Evolutionary conservation across 2,888 invertebrate genomes (phyloP).

Genomic region (Cecidostiba fungosa): DNA sequence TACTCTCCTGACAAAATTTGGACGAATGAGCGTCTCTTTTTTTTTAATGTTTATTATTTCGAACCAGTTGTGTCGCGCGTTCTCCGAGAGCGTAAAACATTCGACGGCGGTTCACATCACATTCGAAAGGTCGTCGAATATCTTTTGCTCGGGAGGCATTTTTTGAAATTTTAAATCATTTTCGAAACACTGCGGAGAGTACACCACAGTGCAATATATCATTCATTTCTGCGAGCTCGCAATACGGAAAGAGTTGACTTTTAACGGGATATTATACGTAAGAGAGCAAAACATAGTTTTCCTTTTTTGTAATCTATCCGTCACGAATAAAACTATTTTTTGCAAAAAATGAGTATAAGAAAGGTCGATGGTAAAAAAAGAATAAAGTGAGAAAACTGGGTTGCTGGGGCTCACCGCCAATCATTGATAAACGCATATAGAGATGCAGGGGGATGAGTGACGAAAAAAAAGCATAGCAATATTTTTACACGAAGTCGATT

Average conservation of each 20-base stretch:
- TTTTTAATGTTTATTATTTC: slow-evolving; percentile 17
- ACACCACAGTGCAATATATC: slow-evolving; percentile 78
- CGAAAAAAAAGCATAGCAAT: slow-evolving; percentile 71
- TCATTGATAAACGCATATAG: slow-evolving; percentile 51
- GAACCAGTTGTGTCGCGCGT: not conserved
- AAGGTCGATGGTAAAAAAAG: slow-evolving; percentile 34
- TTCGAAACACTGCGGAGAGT: slow-evolving; percentile 65
- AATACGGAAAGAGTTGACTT: slow-evolving; percentile 59
- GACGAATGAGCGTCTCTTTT: slow-evolving; percentile 22
- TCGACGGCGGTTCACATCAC: slow-evolving; percentile 20
- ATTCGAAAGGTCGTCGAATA: slow-evolving; percentile 40
- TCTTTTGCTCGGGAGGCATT: slow-evolving; percentile 54
- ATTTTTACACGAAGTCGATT: slow-evolving; percentile 76
- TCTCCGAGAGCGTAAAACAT: slow-evolving; percentile 44
- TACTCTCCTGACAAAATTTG: slow-evolving; percentile 63
- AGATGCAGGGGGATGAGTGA: slow-evolving; percentile 64
- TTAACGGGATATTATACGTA: slow-evolving; percentile 57
- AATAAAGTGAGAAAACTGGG: slow-evolving; percentile 48
- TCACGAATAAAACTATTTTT: slow-evolving; percentile 63
- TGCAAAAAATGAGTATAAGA: slow-evolving; percentile 56
- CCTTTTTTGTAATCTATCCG: slow-evolving; percentile 53
- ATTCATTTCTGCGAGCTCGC: slow-evolving; percentile 58
- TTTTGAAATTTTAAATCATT: slow-evolving; percentile 35
- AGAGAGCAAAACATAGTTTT: slow-evolving; percentile 54
- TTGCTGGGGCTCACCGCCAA: slow-evolving; percentile 50